Evolutionary conservation across 2,888 invertebrate genomes (phyloP), one percentile per base, ranked within the genome.

Genomic region (Harpalus rufipes): DNA sequence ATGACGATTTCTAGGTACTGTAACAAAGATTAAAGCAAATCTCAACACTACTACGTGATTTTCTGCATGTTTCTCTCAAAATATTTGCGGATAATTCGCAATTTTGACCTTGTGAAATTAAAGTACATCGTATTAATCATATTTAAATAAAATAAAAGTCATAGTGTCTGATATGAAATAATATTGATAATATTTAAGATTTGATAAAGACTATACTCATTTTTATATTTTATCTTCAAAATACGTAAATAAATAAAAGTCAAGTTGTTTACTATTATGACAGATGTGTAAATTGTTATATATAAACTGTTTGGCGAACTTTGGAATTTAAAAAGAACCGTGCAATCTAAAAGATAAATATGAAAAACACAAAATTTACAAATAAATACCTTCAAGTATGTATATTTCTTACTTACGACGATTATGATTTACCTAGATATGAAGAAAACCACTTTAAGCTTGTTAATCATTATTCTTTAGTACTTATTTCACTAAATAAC

Each of bases 11-110:
- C 63, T 25, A 12, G 6, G 59, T 16, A 59, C 16, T 63, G 18
- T 25, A 21, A 25, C 25, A 63, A 63, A 10, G 63, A 63, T 12
- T 63, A 63, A 63, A 63, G 25, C 63, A 63, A 63, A 63, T 63
- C 25, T 21, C 12, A 63, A 10, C 3, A 3, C 63, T 76, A 12
- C 76, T 44, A 76, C 76, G 76, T 76, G 76, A 51, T 76, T 76
- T 76, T 51, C 44, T 51, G 76, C 76, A 76, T 51, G 76, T 76
- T 76, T 51, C 10, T 12, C 18, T 8, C 14, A 8, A 51, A 18
- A 76, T 51, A 76, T 76, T 68, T 68, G 68, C 68, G 32, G 41
- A 68, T 68, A 7, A 32, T 68, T 32, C 5, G 32, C 32, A 32
- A 32, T 32, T 32, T 14, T 14, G 41, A 68, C 68, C 68, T 68